These are phyloP conservation scores for Dromas ardeola DNA, from an alignment of 2,113 vertebrate species.

Conservation along the genomic window DNA sequence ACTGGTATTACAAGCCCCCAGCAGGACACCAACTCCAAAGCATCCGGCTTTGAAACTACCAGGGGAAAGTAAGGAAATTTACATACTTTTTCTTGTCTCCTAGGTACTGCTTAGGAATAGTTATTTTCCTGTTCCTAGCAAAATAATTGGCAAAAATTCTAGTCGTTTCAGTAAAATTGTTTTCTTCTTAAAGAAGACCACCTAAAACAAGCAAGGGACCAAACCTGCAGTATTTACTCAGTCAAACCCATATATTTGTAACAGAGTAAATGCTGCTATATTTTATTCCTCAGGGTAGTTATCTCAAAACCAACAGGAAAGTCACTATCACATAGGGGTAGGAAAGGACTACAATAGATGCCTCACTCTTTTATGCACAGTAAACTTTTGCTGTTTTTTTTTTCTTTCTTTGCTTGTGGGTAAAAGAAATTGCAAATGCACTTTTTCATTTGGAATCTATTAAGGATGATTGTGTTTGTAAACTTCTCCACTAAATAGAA, in stretches of 20 bases:
- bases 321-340: background rate
- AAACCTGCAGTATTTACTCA: background rate
- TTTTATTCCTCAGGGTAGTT: background rate
- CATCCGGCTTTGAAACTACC: conserved; percentile 69
- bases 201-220: background rate
- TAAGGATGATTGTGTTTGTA: background rate
- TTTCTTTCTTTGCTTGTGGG: background rate
- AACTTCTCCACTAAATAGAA: background rate
- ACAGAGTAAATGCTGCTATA: background rate
- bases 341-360: background rate
- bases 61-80: conserved; percentile 78
- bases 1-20: background rate
- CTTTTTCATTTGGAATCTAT: background rate
- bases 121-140: background rate
- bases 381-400: background rate
- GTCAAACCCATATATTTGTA: background rate
- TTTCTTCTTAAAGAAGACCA: background rate
- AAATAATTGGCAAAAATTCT: background rate
- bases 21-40: conserved; percentile 13
- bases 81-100: background rate
- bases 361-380: background rate
- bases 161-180: background rate
- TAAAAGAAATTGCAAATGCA: background rate
- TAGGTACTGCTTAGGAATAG: background rate
- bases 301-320: background rate